Evolutionary conservation across 2,888 invertebrate genomes (phyloP).

Genomic region (Leptinotarsa tumamoca): DNA sequence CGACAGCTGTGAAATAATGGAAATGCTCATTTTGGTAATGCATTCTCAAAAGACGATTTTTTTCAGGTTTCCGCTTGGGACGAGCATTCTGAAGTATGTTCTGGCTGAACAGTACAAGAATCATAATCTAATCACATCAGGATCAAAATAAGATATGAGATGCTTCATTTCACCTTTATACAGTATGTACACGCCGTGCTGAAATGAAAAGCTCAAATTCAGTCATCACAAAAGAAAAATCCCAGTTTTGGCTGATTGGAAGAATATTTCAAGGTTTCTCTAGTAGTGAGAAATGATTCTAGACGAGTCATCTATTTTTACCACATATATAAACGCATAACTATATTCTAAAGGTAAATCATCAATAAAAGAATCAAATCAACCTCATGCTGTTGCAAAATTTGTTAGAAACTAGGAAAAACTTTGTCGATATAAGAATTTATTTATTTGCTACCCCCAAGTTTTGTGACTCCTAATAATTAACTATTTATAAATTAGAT

Average conservation of each 20-base stretch:
- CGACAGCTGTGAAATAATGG: too few relatives aligned
- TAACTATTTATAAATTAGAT: slow-evolving; percentile 12
- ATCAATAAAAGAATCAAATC: slow-evolving; percentile 33
- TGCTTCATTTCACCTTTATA: slow-evolving; percentile 10
- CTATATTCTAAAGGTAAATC: slow-evolving; percentile 38
- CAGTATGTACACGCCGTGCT: not conserved
- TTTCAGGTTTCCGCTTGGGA: slow-evolving; percentile 88
- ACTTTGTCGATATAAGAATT: not conserved
- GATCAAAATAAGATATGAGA: slow-evolving; percentile 12
- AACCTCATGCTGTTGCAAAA: slow-evolving; percentile 35
- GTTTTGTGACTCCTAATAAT: not conserved
- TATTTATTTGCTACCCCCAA: not conserved
- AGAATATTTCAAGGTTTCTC: too few relatives aligned
- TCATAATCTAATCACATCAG: slow-evolving; percentile 11
- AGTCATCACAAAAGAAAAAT: not conserved
- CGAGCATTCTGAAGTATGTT: slow-evolving; percentile 87
- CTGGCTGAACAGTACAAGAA: slow-evolving; percentile 70
- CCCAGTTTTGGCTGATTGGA: too few relatives aligned
- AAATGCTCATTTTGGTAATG: too few relatives aligned
- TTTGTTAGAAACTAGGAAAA: slow-evolving; percentile 33
- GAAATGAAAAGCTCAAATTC: not conserved
- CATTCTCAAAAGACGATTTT: not conserved
- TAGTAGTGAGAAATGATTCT: too few relatives aligned
- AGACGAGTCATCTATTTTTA: too few relatives aligned
- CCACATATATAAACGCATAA: slow-evolving; percentile 6